phyloP scores from a whole-genome alignment of 2,888 invertebrate species.

The Ariolimax columbianus region DNA sequence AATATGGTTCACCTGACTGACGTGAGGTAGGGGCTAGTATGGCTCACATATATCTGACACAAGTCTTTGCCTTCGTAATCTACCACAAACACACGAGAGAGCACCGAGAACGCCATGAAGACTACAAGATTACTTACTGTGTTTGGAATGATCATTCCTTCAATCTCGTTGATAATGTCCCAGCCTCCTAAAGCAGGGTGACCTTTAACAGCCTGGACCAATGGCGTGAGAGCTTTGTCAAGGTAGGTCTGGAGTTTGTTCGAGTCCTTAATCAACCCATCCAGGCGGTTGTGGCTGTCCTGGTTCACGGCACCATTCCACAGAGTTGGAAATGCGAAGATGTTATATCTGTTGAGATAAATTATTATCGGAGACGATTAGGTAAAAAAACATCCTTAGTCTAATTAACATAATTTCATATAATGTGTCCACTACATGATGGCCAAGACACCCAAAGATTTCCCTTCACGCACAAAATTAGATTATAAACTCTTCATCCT shows the following conservation, averaged over 20 bases:
- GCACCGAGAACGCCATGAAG: not conserved
- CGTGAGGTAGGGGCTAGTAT: no score
- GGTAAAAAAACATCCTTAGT: no score
- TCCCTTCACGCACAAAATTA: no score
- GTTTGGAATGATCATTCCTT: slow-evolving; percentile 63
- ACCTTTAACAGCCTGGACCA: slow-evolving; percentile 65
- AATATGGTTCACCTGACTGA: no score
- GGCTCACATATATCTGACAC: no score
- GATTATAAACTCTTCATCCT: no score
- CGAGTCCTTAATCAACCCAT: slow-evolving; percentile 59
- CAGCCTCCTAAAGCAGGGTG: slow-evolving; percentile 65
- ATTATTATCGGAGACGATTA: no score
- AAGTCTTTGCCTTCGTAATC: no score
- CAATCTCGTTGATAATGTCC: slow-evolving; percentile 73
- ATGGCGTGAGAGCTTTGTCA: slow-evolving; percentile 67
- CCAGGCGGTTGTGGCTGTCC: slow-evolving; percentile 41
- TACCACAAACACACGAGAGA: no score
- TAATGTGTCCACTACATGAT: no score
- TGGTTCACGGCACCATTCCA: slow-evolving; percentile 71
- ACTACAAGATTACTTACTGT: slow-evolving; percentile 38
- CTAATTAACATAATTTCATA: no score
- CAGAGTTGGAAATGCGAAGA: slow-evolving; percentile 67
- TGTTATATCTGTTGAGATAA: slow-evolving; percentile 51
- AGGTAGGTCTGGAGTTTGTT: slow-evolving; percentile 69
- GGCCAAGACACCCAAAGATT: no score